These are phyloP conservation scores for Aptenodytes forsteri DNA, from an alignment of 2,113 vertebrate species.

Conservation along the genomic window DNA sequence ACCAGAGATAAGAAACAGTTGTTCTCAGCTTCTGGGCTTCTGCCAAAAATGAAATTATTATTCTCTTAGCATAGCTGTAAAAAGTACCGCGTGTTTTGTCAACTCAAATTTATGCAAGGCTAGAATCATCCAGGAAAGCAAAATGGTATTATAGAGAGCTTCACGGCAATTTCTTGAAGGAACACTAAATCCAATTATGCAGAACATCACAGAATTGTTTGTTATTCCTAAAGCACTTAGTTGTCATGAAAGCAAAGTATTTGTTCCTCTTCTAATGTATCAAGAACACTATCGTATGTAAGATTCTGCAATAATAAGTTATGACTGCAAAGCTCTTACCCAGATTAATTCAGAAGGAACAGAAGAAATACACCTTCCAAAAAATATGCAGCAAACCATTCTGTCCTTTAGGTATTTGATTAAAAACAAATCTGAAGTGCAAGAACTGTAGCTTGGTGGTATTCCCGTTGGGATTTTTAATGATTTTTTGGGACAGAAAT, in stretches of 20 bases:
- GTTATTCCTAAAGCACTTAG: conserved; percentile 54
- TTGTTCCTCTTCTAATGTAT: conserved; percentile 37
- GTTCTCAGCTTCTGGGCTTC: background rate
- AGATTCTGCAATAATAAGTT: conserved; percentile 37
- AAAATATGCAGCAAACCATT: background rate
- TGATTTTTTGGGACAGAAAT: background rate
- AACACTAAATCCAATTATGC: conserved; percentile 41
- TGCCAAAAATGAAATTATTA: conserved; percentile 51
- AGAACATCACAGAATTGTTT: conserved; percentile 46
- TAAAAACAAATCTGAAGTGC: background rate
- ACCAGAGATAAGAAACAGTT: conserved; percentile 63
- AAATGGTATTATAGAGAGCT: conserved; percentile 8
- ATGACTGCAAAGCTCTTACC: conserved; percentile 41
- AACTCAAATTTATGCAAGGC: conserved; percentile 56
- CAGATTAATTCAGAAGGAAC: conserved; percentile 28
- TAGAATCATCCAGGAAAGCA: conserved; percentile 44
- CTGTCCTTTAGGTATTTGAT: background rate
- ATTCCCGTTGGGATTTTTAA: background rate
- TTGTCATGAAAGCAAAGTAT: conserved; percentile 30
- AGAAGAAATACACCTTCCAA: background rate
- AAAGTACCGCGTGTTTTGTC: conserved; percentile 46
- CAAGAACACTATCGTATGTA: background rate
- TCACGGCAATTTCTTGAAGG: conserved; percentile 51
- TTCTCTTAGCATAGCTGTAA: conserved; percentile 36
- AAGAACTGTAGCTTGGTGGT: background rate